These are phyloP conservation scores for Girardinichthys multiradiatus DNA, from an alignment of 2,113 vertebrate genomes.

Conservation along the genomic window DNA sequence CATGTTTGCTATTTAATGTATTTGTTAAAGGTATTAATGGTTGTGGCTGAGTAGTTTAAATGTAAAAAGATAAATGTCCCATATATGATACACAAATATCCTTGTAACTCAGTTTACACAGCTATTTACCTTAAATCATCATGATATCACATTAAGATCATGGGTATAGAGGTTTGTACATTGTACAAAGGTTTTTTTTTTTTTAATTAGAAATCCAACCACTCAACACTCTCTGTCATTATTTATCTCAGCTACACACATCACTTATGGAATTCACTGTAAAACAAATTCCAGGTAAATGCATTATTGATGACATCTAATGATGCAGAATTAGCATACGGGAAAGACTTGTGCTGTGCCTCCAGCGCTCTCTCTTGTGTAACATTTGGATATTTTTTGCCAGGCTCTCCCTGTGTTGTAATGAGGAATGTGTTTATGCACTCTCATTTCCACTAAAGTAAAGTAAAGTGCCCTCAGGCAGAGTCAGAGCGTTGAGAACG, in stretches of 20 bases:
- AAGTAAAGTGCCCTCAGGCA: conserved; percentile 59
- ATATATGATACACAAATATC: too few relatives aligned
- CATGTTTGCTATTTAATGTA: too few relatives aligned
- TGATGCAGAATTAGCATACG: conserved; percentile 68
- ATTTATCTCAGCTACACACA: conserved; percentile 53
- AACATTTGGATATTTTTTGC: conserved; percentile 51
- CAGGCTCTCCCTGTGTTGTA: conserved; percentile 45
- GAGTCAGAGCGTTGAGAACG: conserved; percentile 22
- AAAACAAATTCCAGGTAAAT: conserved; percentile 67
- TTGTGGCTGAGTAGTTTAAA: too few relatives aligned
- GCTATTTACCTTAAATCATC: not conserved
- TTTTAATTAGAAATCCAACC: not conserved
- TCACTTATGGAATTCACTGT: conserved; percentile 58
- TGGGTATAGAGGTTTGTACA: conserved; percentile 11
- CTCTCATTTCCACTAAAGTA: conserved; percentile 66
- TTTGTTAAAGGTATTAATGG: too few relatives aligned
- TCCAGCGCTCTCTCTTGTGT: conserved; percentile 58
- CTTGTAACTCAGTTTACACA: too few relatives aligned
- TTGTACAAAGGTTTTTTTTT: not conserved
- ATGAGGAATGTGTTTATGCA: conserved; percentile 65
- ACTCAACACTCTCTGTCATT: conserved; percentile 8
- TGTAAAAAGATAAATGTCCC: too few relatives aligned
- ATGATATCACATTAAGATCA: not conserved
- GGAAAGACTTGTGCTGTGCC: conserved; percentile 58
- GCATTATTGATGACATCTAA: conserved; percentile 78